A percentile compares a stretch with the other conserved stretches of the same genome.
Evolutionary conservation across 2,797 vertebrate species (phyloP).

Genomic region (Phylloscopus collybita): DNA sequence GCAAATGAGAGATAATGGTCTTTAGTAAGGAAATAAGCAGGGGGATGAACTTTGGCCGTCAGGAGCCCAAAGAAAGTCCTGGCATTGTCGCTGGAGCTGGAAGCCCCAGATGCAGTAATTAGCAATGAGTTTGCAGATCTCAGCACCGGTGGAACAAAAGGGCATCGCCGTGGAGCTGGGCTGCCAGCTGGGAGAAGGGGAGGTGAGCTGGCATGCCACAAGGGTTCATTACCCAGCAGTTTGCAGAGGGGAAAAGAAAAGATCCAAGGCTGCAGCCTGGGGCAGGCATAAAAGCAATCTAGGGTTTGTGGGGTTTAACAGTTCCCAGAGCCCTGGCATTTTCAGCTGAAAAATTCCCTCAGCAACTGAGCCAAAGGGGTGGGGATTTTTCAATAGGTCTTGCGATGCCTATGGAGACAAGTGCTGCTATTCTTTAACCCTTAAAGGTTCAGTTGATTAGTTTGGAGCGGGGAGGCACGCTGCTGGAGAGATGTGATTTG

Average conservation of each 20-base stretch:
- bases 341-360: conserved; percentile 59
- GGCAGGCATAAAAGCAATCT: conserved; percentile 32
- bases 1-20: conserved; percentile 79
- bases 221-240: conserved; percentile 49
- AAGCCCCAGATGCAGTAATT: conserved; percentile 46
- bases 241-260: conserved; percentile 26
- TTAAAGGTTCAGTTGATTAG: conserved; percentile 59
- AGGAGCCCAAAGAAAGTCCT: conserved; percentile 30
- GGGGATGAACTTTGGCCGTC: conserved; percentile 58
- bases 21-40: conserved; percentile 69
- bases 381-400: conserved; percentile 41
- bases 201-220: conserved; percentile 7
- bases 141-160: conserved; percentile 36
- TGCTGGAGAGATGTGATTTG: conserved; percentile 43
- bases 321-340: conserved; percentile 60
- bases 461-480: conserved; percentile 20
- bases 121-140: conserved; percentile 51
- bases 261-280: conserved; percentile 11
- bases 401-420: conserved; percentile 63
- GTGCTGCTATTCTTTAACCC: conserved; percentile 70
- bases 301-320: conserved; percentile 32
- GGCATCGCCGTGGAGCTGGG: background rate
- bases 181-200: conserved; percentile 52
- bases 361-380: conserved; percentile 43
- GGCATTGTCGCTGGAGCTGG: conserved; percentile 13